A percentile compares a stretch with the other conserved stretches of the same genome.
These are phyloP conservation scores for Xanthostigma xanthostigma DNA, from an alignment of 2,888 invertebrate species.

Conservation along the genomic window DNA sequence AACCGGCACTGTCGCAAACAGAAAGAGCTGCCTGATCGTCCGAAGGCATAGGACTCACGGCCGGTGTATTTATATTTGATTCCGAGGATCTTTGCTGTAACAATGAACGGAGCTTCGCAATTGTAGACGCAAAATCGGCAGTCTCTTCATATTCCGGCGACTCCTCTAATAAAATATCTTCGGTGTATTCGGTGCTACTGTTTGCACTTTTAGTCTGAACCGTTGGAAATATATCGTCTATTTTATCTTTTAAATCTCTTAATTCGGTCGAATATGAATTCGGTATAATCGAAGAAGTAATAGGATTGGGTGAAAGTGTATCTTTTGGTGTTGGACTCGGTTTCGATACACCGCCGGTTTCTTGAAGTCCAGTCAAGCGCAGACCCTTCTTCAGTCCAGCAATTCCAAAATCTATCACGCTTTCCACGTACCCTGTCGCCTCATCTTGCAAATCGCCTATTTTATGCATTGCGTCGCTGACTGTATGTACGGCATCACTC, in stretches of 20 bases:
- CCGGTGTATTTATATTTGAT: slow-evolving; percentile 24
- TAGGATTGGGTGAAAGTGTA: background rate
- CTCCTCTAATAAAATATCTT: slow-evolving; percentile 21
- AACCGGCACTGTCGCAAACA: no score
- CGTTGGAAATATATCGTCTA: no score
- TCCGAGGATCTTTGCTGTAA: slow-evolving; percentile 38
- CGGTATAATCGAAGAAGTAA: background rate
- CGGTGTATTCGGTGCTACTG: background rate
- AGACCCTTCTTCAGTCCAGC: slow-evolving; percentile 44
- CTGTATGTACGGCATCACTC: slow-evolving; percentile 26
- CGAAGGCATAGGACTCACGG: slow-evolving; percentile 25
- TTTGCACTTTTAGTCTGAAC: no score
- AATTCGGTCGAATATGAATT: background rate
- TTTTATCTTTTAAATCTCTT: background rate
- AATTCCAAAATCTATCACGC: slow-evolving; percentile 43
- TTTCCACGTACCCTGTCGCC: slow-evolving; percentile 48
- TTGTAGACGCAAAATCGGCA: slow-evolving; percentile 55
- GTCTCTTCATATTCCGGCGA: slow-evolving; percentile 58
- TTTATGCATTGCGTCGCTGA: slow-evolving; percentile 32
- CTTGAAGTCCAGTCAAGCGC: slow-evolving; percentile 42
- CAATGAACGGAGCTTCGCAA: slow-evolving; percentile 49
- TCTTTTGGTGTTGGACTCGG: slow-evolving; percentile 16
- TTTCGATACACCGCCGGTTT: slow-evolving; percentile 22
- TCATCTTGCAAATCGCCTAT: slow-evolving; percentile 51
- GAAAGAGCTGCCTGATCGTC: no score